These are phyloP conservation scores for Andrena minutula DNA, from an alignment of 2,888 invertebrate species.

Conservation along the genomic window DNA sequence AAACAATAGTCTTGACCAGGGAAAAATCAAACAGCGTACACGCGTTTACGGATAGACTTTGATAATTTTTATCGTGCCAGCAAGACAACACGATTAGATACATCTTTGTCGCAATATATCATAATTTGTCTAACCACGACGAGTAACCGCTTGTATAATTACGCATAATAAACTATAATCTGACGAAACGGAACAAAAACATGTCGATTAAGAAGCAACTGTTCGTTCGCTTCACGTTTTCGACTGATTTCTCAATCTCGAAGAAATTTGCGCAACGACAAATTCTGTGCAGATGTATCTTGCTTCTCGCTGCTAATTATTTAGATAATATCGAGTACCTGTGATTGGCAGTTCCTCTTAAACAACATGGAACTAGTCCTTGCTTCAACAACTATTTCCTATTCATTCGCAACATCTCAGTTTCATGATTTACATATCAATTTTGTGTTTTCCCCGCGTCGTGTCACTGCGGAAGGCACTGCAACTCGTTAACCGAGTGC, in stretches of 20 bases:
- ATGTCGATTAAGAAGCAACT: slow-evolving; percentile 12
- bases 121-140: slow-evolving; percentile 47
- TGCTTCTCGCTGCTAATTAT: not conserved
- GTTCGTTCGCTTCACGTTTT: not conserved
- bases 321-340: not conserved
- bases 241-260: slow-evolving; percentile 20
- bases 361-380: not conserved
- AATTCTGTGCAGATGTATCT: slow-evolving; percentile 11
- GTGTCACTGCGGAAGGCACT: not conserved
- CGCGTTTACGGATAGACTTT: slow-evolving; percentile 5
- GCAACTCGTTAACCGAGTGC: not conserved
- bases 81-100: not conserved
- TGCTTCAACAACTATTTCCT: not conserved
- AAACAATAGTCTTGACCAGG: not conserved
- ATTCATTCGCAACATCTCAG: not conserved
- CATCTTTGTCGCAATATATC: slow-evolving; percentile 19
- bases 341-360: not conserved
- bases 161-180: slow-evolving; percentile 29
- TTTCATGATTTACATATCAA: not conserved
- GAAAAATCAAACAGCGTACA: not conserved
- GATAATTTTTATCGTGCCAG: slow-evolving; percentile 45
- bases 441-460: not conserved
- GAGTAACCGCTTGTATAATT: slow-evolving; percentile 25
- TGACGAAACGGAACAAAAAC: slow-evolving; percentile 7
- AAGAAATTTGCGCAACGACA: slow-evolving; percentile 18